A percentile compares a stretch with the other conserved stretches of the same genome.
phyloP scores from a whole-genome alignment of 2,888 invertebrate species.

The Odiellus spinosus region DNA sequence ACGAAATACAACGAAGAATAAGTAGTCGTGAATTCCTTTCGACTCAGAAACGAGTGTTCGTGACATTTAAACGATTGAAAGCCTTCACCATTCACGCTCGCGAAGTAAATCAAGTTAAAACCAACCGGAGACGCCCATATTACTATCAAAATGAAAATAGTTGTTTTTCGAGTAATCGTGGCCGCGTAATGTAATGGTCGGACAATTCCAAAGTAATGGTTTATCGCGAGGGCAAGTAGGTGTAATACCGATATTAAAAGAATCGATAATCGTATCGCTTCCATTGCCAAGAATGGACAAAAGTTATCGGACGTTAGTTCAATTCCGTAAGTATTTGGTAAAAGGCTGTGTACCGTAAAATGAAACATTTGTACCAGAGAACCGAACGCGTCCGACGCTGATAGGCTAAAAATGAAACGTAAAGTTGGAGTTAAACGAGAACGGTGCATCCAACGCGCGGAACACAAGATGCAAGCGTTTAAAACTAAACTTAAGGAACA shows the following conservation, averaged over 20 bases:
- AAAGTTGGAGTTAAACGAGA: slow-evolving; percentile 8
- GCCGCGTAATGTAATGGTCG: slow-evolving; percentile 45
- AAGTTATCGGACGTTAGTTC: slow-evolving; percentile 27
- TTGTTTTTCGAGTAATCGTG: slow-evolving; percentile 39
- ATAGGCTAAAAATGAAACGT: slow-evolving; percentile 26
- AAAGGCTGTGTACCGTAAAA: slow-evolving; percentile 38
- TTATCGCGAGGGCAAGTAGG: slow-evolving; percentile 44
- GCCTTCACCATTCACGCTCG: slow-evolving; percentile 33
- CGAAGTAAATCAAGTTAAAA: slow-evolving; percentile 38
- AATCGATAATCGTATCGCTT: slow-evolving; percentile 39
- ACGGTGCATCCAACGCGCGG: no score
- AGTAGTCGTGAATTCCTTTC: slow-evolving; percentile 35
- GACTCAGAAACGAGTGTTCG: slow-evolving; percentile 27
- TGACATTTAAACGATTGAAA: slow-evolving; percentile 18
- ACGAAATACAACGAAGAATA: slow-evolving; percentile 40
- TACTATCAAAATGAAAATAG: slow-evolving; percentile 34
- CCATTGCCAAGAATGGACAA: slow-evolving; percentile 26
- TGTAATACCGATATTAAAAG: slow-evolving; percentile 46
- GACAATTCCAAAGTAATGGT: slow-evolving; percentile 48
- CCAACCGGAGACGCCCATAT: slow-evolving; percentile 42
- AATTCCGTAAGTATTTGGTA: slow-evolving; percentile 30
- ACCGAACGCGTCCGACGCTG: slow-evolving; percentile 41
- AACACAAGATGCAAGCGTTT: no score
- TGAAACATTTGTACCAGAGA: slow-evolving; percentile 38
- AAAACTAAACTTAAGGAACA: no score